phyloP scores from a whole-genome alignment of 1,140 invertebrate genomes.

The Drosophila grimshawi region DNA sequence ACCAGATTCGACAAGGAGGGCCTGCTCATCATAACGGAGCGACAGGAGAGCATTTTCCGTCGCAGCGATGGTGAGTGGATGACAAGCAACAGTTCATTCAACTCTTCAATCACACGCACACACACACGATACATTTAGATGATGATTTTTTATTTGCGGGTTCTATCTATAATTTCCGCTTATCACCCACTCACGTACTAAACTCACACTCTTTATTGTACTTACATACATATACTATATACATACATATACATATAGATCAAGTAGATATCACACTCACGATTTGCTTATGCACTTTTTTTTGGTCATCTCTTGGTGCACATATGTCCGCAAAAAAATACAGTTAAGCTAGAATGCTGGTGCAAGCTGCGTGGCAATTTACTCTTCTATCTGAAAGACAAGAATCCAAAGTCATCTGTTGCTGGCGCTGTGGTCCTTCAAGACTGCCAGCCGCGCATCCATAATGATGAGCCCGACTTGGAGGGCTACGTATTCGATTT shows the following conservation, averaged over 20 bases:
- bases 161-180: slow-evolving; percentile 9
- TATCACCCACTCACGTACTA: slow-evolving; percentile 8
- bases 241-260: slow-evolving; percentile 6
- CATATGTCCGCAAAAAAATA: slow-evolving; percentile 51
- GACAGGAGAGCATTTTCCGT: slow-evolving; percentile 96
- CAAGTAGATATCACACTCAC: slow-evolving; percentile 19
- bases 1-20: slow-evolving; percentile 97
- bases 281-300: slow-evolving; percentile 56
- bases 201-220: neutral
- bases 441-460: slow-evolving; percentile 89
- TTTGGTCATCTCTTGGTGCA: slow-evolving; percentile 20
- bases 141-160: slow-evolving; percentile 5
- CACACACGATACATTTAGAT: slow-evolving; percentile 5
- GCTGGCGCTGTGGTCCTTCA: slow-evolving; percentile 94
- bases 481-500: slow-evolving; percentile 87
- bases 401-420: slow-evolving; percentile 94
- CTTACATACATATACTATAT: neutral
- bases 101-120: neutral
- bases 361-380: slow-evolving; percentile 96
- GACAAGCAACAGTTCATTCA: neutral
- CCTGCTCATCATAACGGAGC: slow-evolving; percentile 92
- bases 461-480: slow-evolving; percentile 86
- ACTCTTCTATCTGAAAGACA: slow-evolving; percentile 96
- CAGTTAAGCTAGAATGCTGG: slow-evolving; percentile 94
- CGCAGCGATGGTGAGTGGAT: slow-evolving; percentile 92